A percentile compares a stretch with the other conserved stretches of the same genome.
These are phyloP conservation scores for Crocodylus rhombifer DNA, from an alignment of 2,797 vertebrate species.

Conservation along the genomic window DNA sequence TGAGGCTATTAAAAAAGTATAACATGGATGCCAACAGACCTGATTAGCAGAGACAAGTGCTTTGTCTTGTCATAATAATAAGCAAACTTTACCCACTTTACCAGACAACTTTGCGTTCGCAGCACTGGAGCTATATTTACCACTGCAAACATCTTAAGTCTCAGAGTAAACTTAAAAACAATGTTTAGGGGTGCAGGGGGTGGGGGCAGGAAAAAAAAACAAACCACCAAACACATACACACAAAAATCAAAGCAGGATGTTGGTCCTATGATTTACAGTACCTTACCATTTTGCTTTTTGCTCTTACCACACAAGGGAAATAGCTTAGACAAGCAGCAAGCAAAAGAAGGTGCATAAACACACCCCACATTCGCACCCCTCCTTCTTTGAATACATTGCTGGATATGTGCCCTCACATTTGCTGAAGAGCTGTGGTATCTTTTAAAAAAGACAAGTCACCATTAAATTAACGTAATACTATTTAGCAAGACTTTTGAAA, in stretches of 20 bases:
- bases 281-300: background rate
- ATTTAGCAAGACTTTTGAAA: too few species aligned
- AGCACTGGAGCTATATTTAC: background rate
- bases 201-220: background rate
- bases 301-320: background rate
- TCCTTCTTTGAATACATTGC: too few species aligned
- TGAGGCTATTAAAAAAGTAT: background rate
- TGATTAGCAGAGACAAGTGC: background rate
- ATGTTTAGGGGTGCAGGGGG: background rate
- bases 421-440: too few species aligned
- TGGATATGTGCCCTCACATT: too few species aligned
- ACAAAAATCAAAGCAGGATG: background rate
- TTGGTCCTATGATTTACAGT: background rate
- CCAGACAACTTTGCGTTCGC: background rate
- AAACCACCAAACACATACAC: too few species aligned
- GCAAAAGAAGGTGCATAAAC: background rate
- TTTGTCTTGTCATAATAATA: background rate
- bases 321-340: background rate
- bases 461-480: too few species aligned
- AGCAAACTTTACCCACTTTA: background rate
- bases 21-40: background rate
- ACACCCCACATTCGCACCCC: too few species aligned
- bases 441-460: too few species aligned
- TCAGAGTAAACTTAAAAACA: background rate
- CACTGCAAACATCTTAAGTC: background rate